Percentiles rank a stretch among this genome's conserved stretches.
Conservation (phyloP, 2,888 invertebrate species). For the Drosophila planitibia region DNA sequence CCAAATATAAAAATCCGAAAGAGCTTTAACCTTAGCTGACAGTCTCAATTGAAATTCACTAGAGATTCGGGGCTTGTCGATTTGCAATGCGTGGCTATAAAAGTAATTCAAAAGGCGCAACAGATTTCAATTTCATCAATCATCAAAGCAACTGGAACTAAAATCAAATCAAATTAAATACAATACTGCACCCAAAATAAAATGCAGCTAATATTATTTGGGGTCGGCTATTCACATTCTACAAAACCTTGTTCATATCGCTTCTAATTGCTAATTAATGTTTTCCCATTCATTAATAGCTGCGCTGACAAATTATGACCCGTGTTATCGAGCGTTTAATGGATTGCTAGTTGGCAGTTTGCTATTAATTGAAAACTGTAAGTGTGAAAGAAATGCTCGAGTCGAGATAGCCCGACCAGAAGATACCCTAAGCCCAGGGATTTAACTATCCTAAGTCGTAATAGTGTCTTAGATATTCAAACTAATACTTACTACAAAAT, state of each 20-base stretch:
- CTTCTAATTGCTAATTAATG: conserved; percentile 73
- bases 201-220: conserved; percentile 52
- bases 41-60: conserved; percentile 16
- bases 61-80: conserved; percentile 34
- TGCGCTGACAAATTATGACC: conserved; percentile 67
- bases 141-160: conserved; percentile 29
- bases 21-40: conserved; percentile 58
- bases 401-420: background rate
- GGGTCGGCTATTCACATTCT: conserved; percentile 27
- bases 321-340: conserved; percentile 69
- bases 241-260: conserved; percentile 60
- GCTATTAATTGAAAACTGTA: conserved; percentile 51
- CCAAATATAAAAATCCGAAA: conserved; percentile 10
- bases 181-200: conserved; percentile 52
- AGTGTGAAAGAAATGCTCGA: conserved; percentile 5
- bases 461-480: background rate
- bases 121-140: conserved; percentile 52
- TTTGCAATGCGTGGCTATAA: conserved; percentile 23
- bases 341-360: conserved; percentile 26
- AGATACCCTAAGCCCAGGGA: background rate
- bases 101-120: conserved; percentile 26
- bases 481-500: background rate
- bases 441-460: background rate
- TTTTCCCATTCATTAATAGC: conserved; percentile 55
- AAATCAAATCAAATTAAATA: conserved; percentile 2